Evolutionary conservation across 1,140 invertebrate species (phyloP).

Genomic region (Aethina tumida): DNA sequence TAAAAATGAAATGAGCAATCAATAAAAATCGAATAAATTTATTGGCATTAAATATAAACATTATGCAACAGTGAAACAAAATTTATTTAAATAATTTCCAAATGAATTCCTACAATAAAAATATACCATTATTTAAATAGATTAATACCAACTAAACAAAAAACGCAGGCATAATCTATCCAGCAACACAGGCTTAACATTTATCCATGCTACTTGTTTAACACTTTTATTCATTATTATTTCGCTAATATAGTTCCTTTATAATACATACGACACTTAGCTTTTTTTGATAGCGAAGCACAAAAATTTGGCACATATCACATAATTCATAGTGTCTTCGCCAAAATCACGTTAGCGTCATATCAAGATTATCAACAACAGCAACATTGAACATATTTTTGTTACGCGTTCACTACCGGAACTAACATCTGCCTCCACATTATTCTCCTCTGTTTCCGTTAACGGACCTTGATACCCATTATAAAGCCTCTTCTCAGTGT

Average conservation of each 20-base stretch:
- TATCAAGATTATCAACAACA: constrained; percentile 23
- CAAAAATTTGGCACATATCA: constrained; percentile 37
- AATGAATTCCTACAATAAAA: too few species aligned
- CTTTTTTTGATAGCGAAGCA: constrained; percentile 34
- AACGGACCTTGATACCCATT: constrained; percentile 31
- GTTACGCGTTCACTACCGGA: constrained; percentile 11
- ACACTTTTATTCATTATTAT: too few species aligned
- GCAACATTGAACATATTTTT: constrained; percentile 14
- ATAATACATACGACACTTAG: constrained; percentile 26
- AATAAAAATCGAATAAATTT: too few species aligned
- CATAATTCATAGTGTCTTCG: constrained; percentile 26
- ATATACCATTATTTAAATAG: too few species aligned
- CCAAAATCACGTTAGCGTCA: constrained; percentile 21
- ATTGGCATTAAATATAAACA: too few species aligned
- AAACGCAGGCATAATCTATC: too few species aligned
- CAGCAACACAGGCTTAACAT: too few species aligned
- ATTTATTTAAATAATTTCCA: too few species aligned
- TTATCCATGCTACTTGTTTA: too few species aligned
- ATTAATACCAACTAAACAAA: too few species aligned
- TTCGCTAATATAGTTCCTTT: constrained; percentile 13
- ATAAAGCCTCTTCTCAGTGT: constrained; percentile 25
- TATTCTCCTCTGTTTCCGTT: constrained; percentile 19
- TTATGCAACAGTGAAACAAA: too few species aligned
- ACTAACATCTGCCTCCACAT: background rate
- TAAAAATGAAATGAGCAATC: too few species aligned